Base-by-base conservation (phyloP, 1,140 invertebrate genomes). In the Zaprionus davidi region DNA sequence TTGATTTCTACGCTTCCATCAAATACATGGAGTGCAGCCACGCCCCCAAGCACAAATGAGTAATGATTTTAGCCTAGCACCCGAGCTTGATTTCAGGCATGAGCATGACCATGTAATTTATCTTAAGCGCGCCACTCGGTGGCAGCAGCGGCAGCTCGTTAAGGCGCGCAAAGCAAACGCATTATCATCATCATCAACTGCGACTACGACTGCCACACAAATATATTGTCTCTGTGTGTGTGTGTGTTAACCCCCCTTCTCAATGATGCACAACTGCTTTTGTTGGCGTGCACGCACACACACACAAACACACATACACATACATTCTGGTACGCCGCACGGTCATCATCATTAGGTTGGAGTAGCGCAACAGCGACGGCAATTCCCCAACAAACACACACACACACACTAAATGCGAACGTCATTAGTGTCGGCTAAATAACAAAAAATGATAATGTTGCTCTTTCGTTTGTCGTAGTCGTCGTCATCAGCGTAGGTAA, bases 291-390 rank as follows among this genome's bases (percentile, higher is more conserved):
- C 65, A 60, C 67, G 73, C 69, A 60, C 53, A 70, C 66, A 65
- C 59, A 78, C 49, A 58, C 58, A 66, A 15, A 26, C 38, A 56
- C 51, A 70, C 56, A 56, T 66, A 67, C 64, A 12, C 4, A 38
- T 15, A 41, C 49, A 41, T 64, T 64, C 20, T 24, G 15, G 41
- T 46, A 46, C 79, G 73, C 73, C 58, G 57, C 57, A 70, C 83
- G 81, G 88, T 91, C 88, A 90, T 91, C 88, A 91, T 91, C 88
- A 91, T 91, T 91, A 91, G 81, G 84, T 91, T 91, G 66, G 58
- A n/a, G 24, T 55, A 65, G 28, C 22, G 20, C 49, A 65, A 38
- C 31, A 62, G 66, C 69, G 64, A 20, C 31, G 56, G 51, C 71
- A 55, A 57, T 58, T 59, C 69, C 70, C 44, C 60, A 17, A 28